phyloP scores from a whole-genome alignment of 1,140 invertebrate genomes.

The Drosophila mayri region DNA sequence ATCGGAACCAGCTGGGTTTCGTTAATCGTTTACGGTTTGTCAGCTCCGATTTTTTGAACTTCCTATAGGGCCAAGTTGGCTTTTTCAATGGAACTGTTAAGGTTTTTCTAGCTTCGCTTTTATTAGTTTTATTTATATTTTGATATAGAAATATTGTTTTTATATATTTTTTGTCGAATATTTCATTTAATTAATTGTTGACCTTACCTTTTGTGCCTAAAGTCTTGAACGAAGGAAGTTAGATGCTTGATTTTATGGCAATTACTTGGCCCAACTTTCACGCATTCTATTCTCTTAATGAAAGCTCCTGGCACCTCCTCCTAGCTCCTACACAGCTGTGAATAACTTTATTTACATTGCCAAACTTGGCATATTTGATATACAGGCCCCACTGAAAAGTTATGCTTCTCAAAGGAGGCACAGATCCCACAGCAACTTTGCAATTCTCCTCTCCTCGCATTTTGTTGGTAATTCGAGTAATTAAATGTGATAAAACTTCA shows the following conservation, averaged over 20 bases:
- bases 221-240: slow-evolving; percentile 15
- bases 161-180: too few relatives aligned
- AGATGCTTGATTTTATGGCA: slow-evolving; percentile 19
- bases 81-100: not conserved
- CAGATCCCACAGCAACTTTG: not conserved
- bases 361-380: slow-evolving; percentile 31
- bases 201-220: not conserved
- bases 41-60: slow-evolving; percentile 25
- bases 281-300: slow-evolving; percentile 26
- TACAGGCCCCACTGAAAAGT: slow-evolving; percentile 14
- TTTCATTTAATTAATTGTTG: not conserved
- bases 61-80: too few relatives aligned
- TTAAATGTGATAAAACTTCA: slow-evolving; percentile 16
- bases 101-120: not conserved
- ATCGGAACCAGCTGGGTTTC: slow-evolving; percentile 32
- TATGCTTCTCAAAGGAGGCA: slow-evolving; percentile 10
- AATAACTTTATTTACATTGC: slow-evolving; percentile 41
- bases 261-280: slow-evolving; percentile 15
- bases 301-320: slow-evolving; percentile 7
- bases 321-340: slow-evolving; percentile 2
- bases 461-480: slow-evolving; percentile 21
- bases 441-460: too few relatives aligned
- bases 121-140: not conserved
- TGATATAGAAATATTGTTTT: not conserved
- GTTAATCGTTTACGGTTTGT: slow-evolving; percentile 44